A percentile compares a stretch with the other conserved stretches of the same genome.
These are phyloP conservation scores for Diplolepis rosae DNA, from an alignment of 2,888 invertebrate species.

Conservation along the genomic window DNA sequence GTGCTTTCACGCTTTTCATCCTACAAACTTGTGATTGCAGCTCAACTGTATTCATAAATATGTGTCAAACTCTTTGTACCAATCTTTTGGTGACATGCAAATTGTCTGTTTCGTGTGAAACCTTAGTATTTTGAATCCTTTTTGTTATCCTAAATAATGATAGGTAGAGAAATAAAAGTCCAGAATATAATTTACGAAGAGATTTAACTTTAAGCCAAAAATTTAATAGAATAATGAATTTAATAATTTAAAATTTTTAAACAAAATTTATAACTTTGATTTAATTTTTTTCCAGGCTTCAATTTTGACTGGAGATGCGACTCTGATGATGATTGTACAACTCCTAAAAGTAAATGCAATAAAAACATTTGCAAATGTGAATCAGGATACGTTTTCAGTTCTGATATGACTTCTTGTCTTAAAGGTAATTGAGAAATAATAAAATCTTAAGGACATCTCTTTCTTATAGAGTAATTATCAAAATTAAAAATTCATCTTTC, in stretches of 20 bases:
- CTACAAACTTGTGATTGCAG: conserved; percentile 14
- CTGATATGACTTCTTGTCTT: conserved; percentile 55
- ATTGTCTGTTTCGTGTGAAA: conserved; percentile 18
- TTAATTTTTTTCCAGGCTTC: conserved; percentile 6
- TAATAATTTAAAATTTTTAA: too few relatives aligned
- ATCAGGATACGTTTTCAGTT: conserved; percentile 48
- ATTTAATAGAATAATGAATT: too few relatives aligned
- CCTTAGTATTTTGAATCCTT: too few relatives aligned
- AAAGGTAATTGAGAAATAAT: conserved; percentile 46
- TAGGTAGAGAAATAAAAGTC: too few relatives aligned
- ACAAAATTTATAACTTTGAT: too few relatives aligned
- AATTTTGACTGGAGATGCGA: conserved; percentile 19
- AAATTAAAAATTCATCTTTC: too few relatives aligned
- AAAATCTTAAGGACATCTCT: neutral
- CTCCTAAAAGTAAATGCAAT: conserved; percentile 48
- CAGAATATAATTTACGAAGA: too few relatives aligned
- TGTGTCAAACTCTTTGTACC: conserved; percentile 15
- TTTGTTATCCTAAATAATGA: too few relatives aligned
- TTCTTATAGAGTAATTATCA: neutral
- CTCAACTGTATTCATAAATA: conserved; percentile 15
- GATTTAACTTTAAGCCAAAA: too few relatives aligned
- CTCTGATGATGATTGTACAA: conserved; percentile 42
- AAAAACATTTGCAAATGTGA: conserved; percentile 53
- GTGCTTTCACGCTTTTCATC: conserved; percentile 24
- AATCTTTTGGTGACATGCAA: conserved; percentile 10